phyloP scores from a whole-genome alignment of 2,113 vertebrate genomes.

The Rhombomys opimus region DNA sequence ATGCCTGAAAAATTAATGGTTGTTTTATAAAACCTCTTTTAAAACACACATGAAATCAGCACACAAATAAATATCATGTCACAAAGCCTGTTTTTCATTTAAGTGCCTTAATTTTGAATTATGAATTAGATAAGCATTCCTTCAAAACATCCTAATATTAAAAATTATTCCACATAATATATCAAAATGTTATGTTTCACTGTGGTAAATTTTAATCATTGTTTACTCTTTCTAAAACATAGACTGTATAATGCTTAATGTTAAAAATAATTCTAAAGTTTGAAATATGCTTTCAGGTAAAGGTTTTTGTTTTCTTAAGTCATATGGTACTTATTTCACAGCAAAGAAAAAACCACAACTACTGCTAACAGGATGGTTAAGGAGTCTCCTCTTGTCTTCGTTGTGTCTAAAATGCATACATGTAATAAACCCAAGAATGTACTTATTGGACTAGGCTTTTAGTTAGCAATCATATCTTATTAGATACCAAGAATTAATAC shows the following conservation, averaged over 20 bases:
- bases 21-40: constrained; percentile 28
- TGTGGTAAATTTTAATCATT: neutral
- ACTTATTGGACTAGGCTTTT: neutral
- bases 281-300: neutral
- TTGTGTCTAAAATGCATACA: neutral
- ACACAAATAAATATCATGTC: constrained; percentile 15
- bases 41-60: neutral
- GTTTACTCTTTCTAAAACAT: constrained; percentile 20
- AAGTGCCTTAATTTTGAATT: constrained; percentile 22
- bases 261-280: neutral
- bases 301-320: neutral
- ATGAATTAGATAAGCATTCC: neutral
- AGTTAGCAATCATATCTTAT: neutral
- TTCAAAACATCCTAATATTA: constrained; percentile 38
- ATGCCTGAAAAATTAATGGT: constrained; percentile 87
- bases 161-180: neutral
- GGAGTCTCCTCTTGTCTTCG: neutral
- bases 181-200: neutral
- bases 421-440: neutral
- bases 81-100: neutral
- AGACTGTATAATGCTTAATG: neutral
- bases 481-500: neutral
- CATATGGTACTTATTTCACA: neutral
- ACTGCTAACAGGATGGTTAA: neutral
- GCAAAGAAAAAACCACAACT: neutral